Percentiles rank a stretch among this genome's conserved stretches.
These are phyloP conservation scores for Synergus umbraculus DNA, from an alignment of 2,888 invertebrate genomes.

Conservation along the genomic window DNA sequence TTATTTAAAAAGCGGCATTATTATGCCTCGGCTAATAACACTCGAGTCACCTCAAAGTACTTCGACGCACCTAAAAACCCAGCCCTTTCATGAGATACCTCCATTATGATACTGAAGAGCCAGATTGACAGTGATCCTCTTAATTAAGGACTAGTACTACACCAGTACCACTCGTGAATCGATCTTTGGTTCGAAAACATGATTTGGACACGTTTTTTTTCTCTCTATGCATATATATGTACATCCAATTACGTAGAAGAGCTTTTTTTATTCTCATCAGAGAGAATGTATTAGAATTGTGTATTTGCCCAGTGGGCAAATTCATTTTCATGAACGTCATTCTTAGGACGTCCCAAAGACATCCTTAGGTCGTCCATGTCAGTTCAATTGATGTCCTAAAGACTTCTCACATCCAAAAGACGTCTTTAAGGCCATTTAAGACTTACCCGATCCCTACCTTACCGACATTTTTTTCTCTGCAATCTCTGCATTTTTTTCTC, in stretches of 20 bases:
- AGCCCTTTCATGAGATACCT: slow-evolving; percentile 22
- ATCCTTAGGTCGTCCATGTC: too few species aligned
- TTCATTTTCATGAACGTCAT: too few species aligned
- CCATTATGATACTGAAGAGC: slow-evolving; percentile 25
- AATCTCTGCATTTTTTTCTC: too few species aligned
- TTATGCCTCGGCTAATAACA: slow-evolving; percentile 51
- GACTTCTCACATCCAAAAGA: too few species aligned
- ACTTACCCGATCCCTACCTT: too few species aligned
- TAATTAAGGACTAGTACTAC: neutral
- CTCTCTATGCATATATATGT: neutral
- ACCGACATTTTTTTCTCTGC: too few species aligned
- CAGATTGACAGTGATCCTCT: slow-evolving; percentile 30
- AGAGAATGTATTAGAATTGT: too few species aligned
- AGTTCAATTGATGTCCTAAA: too few species aligned
- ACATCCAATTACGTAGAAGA: neutral
- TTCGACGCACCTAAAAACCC: slow-evolving; percentile 43
- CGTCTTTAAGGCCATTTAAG: too few species aligned
- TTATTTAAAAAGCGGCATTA: slow-evolving; percentile 65
- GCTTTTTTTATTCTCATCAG: neutral
- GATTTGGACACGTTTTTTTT: neutral
- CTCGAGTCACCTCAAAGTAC: slow-evolving; percentile 44
- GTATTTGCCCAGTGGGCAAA: too few species aligned
- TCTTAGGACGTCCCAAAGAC: too few species aligned
- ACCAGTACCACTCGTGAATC: neutral
- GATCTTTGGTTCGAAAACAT: neutral